These are phyloP conservation scores for Erynnis tages DNA, from an alignment of 2,888 invertebrate genomes.

Conservation along the genomic window DNA sequence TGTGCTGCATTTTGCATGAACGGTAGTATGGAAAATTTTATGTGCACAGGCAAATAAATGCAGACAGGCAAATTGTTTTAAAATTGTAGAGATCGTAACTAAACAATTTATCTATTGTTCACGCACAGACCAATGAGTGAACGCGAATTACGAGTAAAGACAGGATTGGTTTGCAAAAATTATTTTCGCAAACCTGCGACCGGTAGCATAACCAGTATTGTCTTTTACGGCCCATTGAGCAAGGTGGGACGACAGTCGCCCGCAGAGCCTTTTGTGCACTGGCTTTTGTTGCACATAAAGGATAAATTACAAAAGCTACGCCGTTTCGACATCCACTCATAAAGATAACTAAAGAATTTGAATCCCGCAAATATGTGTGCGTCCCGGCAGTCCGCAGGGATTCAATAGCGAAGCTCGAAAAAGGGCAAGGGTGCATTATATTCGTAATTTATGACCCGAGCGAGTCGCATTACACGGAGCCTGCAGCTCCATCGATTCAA, in stretches of 20 bases:
- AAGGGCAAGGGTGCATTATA: slow-evolving; percentile 73
- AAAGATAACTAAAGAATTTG: slow-evolving; percentile 72
- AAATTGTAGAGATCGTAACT: slow-evolving; percentile 38
- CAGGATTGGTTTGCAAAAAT: slow-evolving; percentile 77
- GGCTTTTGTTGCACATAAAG: slow-evolving; percentile 69
- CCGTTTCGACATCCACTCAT: slow-evolving; percentile 65
- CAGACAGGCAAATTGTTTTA: slow-evolving; percentile 46
- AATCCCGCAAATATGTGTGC: slow-evolving; percentile 47
- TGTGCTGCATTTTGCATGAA: slow-evolving; percentile 69
- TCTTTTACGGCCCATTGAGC: slow-evolving; percentile 57
- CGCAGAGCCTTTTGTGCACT: slow-evolving; percentile 63
- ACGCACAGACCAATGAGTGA: slow-evolving; percentile 59
- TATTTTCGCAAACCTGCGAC: slow-evolving; percentile 65
- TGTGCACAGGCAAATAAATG: slow-evolving; percentile 54
- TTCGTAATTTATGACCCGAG: slow-evolving; percentile 66
- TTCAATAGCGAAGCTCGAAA: slow-evolving; percentile 66
- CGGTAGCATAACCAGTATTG: slow-evolving; percentile 57
- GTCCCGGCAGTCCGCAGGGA: slow-evolving; percentile 46
- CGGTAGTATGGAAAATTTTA: slow-evolving; percentile 49
- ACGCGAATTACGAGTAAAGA: slow-evolving; percentile 50
- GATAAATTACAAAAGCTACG: slow-evolving; percentile 72
- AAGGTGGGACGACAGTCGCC: slow-evolving; percentile 53
- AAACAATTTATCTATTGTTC: slow-evolving; percentile 65
- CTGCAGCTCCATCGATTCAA: slow-evolving; percentile 54
- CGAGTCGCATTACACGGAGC: slow-evolving; percentile 49